Evolutionary conservation across 2,888 invertebrate genomes (phyloP).

Genomic region (Aelia acuminata): DNA sequence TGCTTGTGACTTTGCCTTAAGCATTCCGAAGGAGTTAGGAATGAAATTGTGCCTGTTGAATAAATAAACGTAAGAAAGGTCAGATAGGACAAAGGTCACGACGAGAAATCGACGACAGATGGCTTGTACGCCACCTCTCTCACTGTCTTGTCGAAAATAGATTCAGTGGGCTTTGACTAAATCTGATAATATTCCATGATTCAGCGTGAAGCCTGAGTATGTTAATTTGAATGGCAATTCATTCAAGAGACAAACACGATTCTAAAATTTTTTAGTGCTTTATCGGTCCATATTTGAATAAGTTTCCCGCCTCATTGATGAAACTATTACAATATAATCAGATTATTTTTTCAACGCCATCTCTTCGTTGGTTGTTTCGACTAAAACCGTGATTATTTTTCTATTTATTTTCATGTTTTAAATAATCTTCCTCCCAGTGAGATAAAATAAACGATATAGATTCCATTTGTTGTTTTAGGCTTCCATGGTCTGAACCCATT

Average conservation of each 20-base stretch:
- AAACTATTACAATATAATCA: conserved; percentile 11
- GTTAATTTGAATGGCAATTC: neutral
- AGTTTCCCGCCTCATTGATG: neutral
- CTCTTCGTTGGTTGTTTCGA: neutral
- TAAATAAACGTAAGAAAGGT: conserved; percentile 47
- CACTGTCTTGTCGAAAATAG: neutral
- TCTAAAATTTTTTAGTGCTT: neutral
- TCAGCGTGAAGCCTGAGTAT: neutral
- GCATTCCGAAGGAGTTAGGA: neutral
- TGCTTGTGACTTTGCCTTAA: neutral
- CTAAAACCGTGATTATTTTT: neutral
- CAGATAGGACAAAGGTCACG: conserved; percentile 48
- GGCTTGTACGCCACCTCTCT: neutral
- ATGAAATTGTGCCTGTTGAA: conserved; percentile 30
- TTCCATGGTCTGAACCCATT: too few relatives aligned
- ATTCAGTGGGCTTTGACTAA: neutral
- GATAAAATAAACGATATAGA: neutral
- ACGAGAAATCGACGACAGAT: conserved; percentile 47
- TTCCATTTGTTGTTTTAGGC: too few relatives aligned
- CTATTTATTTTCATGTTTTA: neutral
- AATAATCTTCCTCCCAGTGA: neutral
- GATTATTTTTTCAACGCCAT: neutral
- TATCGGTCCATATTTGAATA: conserved; percentile 15
- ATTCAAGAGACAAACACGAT: conserved; percentile 13
- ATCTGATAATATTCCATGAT: neutral